phyloP scores from a whole-genome alignment of 2,888 invertebrate genomes.

The Hedychridium roseum region DNA sequence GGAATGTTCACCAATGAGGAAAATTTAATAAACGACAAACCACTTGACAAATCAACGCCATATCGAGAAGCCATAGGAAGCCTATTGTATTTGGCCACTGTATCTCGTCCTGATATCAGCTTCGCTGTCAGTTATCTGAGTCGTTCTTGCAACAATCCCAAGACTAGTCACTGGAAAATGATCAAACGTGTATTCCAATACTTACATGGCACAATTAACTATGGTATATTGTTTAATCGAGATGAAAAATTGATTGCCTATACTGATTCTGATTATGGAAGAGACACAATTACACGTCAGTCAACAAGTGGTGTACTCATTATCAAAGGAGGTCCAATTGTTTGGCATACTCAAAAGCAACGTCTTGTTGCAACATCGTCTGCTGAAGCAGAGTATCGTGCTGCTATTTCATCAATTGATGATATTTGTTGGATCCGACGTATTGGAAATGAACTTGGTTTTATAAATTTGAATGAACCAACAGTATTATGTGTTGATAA shows the following conservation, averaged over 20 bases:
- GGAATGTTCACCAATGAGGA: conserved; percentile 37
- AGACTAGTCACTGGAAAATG: conserved; percentile 26
- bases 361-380: conserved; percentile 32
- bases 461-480: conserved; percentile 28
- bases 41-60: conserved; percentile 12
- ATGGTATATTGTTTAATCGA: conserved; percentile 38
- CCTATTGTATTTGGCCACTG: conserved; percentile 32
- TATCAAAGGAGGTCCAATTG: conserved; percentile 38
- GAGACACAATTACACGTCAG: conserved; percentile 22
- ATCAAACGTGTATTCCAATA: conserved; percentile 27
- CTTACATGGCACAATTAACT: conserved; percentile 24
- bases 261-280: conserved; percentile 35
- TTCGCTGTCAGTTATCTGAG: conserved; percentile 43
- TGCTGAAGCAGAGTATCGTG: conserved; percentile 49
- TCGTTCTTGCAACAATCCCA: conserved; percentile 27
- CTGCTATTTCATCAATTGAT: conserved; percentile 41
- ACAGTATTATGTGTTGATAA: conserved; percentile 41
- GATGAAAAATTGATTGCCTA: conserved; percentile 17
- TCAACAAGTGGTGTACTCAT: conserved; percentile 43
- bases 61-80: conserved; percentile 37
- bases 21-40: conserved; percentile 26
- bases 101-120: conserved; percentile 43
- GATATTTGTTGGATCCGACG: conserved; percentile 46
- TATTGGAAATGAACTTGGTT: conserved; percentile 31
- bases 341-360: conserved; percentile 40